A percentile compares a stretch with the other conserved stretches of the same genome.
phyloP scores from a whole-genome alignment of 2,797 vertebrate species.

The Schizopygopsis malacanthus region DNA sequence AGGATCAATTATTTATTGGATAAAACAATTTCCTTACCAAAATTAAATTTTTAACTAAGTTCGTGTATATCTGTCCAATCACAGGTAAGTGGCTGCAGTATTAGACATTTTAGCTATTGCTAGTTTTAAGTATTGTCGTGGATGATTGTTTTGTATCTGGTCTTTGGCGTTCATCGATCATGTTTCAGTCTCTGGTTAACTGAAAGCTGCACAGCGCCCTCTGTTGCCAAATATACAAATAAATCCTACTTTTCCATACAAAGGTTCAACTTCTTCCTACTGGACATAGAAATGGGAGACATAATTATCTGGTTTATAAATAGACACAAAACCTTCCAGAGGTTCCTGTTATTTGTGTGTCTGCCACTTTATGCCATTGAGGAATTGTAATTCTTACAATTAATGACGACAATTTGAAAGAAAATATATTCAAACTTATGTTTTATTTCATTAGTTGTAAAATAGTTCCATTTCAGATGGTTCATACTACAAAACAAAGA shows the following conservation, averaged over 20 bases:
- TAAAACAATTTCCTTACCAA: background rate
- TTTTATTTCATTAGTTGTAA: slow-evolving; percentile 76
- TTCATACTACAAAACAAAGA: slow-evolving; percentile 66
- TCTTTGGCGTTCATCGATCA: background rate
- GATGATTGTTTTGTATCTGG: background rate
- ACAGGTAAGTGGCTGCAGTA: background rate
- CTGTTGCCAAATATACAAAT: background rate
- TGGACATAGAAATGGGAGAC: background rate
- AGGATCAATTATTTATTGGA: background rate
- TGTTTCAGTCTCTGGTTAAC: background rate
- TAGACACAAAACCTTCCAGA: slow-evolving; percentile 13
- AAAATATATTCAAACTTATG: slow-evolving; percentile 70
- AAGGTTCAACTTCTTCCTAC: background rate
- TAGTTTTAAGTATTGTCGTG: background rate
- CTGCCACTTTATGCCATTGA: too few relatives aligned
- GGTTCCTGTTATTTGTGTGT: background rate
- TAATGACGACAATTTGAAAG: slow-evolving; percentile 47
- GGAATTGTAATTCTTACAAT: background rate
- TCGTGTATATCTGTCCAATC: too few relatives aligned
- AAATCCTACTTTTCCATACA: background rate
- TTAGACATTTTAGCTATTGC: background rate
- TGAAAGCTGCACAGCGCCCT: background rate
- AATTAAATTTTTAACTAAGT: background rate
- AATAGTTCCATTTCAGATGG: slow-evolving; percentile 65
- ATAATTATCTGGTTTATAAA: slow-evolving; percentile 3